Evolutionary conservation across 2,113 vertebrate species (phyloP), one percentile per base, ranked within the genome.

Genomic region (Collichthys lucidus): DNA sequence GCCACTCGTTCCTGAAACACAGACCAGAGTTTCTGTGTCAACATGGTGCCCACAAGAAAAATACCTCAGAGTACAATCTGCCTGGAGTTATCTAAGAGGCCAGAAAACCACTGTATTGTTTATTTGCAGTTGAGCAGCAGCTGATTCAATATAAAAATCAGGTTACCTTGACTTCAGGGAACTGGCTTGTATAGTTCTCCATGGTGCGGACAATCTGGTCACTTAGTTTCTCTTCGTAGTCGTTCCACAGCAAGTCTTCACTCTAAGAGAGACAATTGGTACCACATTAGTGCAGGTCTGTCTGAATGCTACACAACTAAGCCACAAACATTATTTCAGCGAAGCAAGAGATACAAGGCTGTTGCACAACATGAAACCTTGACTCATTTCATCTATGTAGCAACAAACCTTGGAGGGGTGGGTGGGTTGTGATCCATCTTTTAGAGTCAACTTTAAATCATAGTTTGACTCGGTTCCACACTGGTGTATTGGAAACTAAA

Each of bases 111-210:
- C 24, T 50, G 2, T 15, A 40, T 2, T 9, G 11, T 65, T 29
- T 19, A 17, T 0, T 0, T 20, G 4, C 15, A 56, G 19, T 31
- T 72, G 50, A 24, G 15, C 14, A 22, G 11, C 16, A 67, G 59
- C 1, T 47, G 46, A 24, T 56, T 35, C 8, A 10, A 29, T 26
- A 20, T 50, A 2, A 56, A 50, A 61, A 4, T 57, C 2, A 4
- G 22, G 70, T 22, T 29, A 98, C 97, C 96, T 98, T 99, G 63
- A 97, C 94, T 20, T 98, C 97, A 1, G 94, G 92, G 52, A 99
- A 99, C 93, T 99, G 97, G 57, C 94, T 90, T 3, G 97, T 95
- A 66, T 99, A 99, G 87, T 97, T 98, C 88, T 99, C 97, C 97
- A 99, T 96, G 79, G 96, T 96, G 35, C 96, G 94, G 83, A 98